phyloP scores from a whole-genome alignment of 37 sponge, comb jelly and placozoan species.

The Oopsacas minuta region DNA sequence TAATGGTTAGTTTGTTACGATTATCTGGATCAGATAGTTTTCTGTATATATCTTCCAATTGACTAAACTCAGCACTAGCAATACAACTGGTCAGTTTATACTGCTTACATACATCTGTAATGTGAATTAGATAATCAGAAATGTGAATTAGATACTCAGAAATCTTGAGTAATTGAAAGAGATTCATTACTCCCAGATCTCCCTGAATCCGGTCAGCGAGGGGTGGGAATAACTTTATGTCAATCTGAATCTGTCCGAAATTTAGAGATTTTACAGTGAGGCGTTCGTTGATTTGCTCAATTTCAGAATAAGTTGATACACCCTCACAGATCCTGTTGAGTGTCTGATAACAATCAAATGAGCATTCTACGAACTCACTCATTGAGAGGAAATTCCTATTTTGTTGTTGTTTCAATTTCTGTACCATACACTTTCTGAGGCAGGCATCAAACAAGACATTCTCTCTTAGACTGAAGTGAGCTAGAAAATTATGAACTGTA shows the following conservation, averaged over 20 bases:
- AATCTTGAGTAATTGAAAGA: not conserved
- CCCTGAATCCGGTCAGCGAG: not conserved
- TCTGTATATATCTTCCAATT: constrained; percentile 18
- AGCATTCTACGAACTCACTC: not conserved
- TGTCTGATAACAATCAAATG: not conserved
- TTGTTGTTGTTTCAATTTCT: not conserved
- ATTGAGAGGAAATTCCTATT: not conserved
- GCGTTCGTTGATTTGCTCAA: not conserved
- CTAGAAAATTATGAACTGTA: not conserved
- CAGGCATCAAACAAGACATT: not conserved
- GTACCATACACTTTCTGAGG: not conserved
- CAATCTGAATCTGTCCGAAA: not conserved
- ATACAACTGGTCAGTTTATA: constrained; percentile 25
- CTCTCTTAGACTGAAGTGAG: not conserved
- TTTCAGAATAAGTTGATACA: not conserved
- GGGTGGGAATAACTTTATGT: not conserved
- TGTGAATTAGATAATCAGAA: not conserved
- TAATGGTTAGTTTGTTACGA: constrained; percentile 27
- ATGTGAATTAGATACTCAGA: too few relatives aligned
- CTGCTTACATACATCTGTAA: constrained; percentile 25
- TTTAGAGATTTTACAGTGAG: not conserved
- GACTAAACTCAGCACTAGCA: not conserved
- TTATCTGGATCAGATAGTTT: not conserved
- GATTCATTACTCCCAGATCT: not conserved
- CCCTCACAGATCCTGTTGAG: not conserved